Evolutionary conservation across 2,797 vertebrate genomes (phyloP), one percentile per base, ranked within the genome.

Genomic region (Calcarius lapponicus): DNA sequence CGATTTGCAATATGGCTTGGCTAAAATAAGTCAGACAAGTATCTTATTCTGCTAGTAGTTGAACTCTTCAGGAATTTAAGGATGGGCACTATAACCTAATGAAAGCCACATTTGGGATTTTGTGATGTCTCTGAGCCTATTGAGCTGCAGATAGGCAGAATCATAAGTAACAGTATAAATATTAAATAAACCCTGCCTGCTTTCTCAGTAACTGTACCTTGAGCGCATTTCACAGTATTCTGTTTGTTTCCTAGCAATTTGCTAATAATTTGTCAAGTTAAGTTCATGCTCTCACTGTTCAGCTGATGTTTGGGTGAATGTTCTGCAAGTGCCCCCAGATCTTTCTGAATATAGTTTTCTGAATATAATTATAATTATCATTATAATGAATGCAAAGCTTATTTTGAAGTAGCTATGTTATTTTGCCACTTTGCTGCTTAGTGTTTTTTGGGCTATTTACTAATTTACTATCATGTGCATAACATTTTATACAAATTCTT

Each of bases 1-100:
- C 60, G 89, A 71, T 84, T 93, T 96, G 76, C 80, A 95, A 96
- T 95, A 94, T 28, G 70, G 64, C 76, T 97, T 84, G 88, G 79
- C 86, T 96, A 95, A 97, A 96, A 72, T 85, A 93, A 86, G 54
- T 90, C 60, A 88, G 85, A 86, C 67, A 90, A 75, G 54, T 11
- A 24, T 54, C 56, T 85, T 47, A 38, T 58, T 93, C 61, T 80
- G 81, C 56, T 91, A 66, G 76, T 79, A 56, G 57, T 54, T 53
- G 29, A 69, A 51, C 28, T 12, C 10, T 36, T 72, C 5, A 13
- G 32, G 4, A 22, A 24, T 20, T 58, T 51, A 42, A 45, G 38
- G 25, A 47, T 50, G 19, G 42, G 4, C 6, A 7, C 13, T 69
- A 10, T 45, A 18, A 17, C 69, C 8, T 61, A 47, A 32, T 7